phyloP scores from a whole-genome alignment of 2,888 invertebrate species.

The Ochlodes sylvanus region DNA sequence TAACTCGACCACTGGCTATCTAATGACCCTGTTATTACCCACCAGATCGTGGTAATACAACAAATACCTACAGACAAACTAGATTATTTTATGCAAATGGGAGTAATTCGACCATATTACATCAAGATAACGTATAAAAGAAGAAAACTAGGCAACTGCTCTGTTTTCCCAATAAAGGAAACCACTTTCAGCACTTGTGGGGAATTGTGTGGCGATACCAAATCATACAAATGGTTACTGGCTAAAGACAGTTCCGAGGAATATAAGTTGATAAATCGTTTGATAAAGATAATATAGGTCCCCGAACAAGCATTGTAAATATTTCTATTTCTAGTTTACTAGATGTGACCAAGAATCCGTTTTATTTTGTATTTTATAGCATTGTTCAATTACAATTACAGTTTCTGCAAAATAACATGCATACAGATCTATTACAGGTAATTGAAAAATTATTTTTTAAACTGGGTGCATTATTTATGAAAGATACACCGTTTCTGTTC shows the following conservation, averaged over 20 bases:
- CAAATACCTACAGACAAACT: conserved; percentile 9
- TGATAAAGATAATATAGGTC: conserved; percentile 70
- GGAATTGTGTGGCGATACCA: conserved; percentile 35
- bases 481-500: too few relatives aligned
- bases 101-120: conserved; percentile 32
- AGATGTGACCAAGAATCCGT: conserved; percentile 46
- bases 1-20: conserved; percentile 12
- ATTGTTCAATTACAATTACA: too few relatives aligned
- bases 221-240: conserved; percentile 51
- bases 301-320: conserved; percentile 12
- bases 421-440: too few relatives aligned
- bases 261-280: conserved; percentile 72
- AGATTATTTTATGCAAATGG: conserved; percentile 29
- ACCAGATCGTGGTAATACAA: conserved; percentile 1
- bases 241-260: conserved; percentile 42
- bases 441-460: too few relatives aligned
- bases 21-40: conserved; percentile 17
- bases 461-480: too few relatives aligned
- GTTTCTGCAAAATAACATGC: too few relatives aligned
- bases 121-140: conserved; percentile 28
- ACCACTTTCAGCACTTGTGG: conserved; percentile 26
- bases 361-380: not conserved
- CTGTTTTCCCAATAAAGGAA: conserved; percentile 24
- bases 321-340: conserved; percentile 41
- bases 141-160: conserved; percentile 4